These are phyloP conservation scores for Xanthorhoe designata DNA, from an alignment of 2,888 invertebrate genomes.

Conservation along the genomic window DNA sequence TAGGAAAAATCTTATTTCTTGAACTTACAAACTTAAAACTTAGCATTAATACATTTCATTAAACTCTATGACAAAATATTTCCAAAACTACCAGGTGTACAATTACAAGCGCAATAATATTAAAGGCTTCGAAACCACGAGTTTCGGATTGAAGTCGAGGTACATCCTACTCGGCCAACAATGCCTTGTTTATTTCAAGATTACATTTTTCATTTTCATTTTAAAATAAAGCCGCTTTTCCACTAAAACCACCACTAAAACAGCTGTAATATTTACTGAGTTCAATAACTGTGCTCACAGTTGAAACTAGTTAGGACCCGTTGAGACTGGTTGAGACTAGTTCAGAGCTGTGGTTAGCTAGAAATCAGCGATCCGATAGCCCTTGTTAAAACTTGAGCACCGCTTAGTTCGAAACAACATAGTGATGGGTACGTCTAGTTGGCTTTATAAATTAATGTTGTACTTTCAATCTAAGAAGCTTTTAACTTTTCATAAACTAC, in stretches of 20 bases:
- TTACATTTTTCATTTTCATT: not conserved
- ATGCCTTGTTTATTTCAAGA: no score
- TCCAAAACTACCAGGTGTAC: no score
- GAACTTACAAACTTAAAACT: no score
- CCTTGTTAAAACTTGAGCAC: slow-evolving; percentile 30
- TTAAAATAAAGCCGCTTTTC: not conserved
- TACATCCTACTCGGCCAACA: no score
- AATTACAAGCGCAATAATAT: no score
- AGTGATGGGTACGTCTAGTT: slow-evolving; percentile 1
- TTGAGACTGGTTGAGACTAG: not conserved
- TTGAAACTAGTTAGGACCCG: not conserved
- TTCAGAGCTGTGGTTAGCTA: slow-evolving; percentile 24
- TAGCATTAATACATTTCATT: no score
- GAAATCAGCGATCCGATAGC: slow-evolving; percentile 26
- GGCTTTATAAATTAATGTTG: slow-evolving; percentile 1
- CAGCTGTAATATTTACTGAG: slow-evolving; percentile 11
- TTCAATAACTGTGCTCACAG: slow-evolving; percentile 14
- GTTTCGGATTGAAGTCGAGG: no score
- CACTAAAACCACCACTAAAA: not conserved
- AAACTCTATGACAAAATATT: no score
- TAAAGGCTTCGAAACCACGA: no score
- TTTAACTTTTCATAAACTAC: not conserved
- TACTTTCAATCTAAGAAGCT: not conserved
- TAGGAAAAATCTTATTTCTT: no score
- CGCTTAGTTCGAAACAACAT: slow-evolving; percentile 18